These are phyloP conservation scores for Melanotaenia boesemani DNA, from an alignment of 2,797 vertebrate species.

Conservation along the genomic window DNA sequence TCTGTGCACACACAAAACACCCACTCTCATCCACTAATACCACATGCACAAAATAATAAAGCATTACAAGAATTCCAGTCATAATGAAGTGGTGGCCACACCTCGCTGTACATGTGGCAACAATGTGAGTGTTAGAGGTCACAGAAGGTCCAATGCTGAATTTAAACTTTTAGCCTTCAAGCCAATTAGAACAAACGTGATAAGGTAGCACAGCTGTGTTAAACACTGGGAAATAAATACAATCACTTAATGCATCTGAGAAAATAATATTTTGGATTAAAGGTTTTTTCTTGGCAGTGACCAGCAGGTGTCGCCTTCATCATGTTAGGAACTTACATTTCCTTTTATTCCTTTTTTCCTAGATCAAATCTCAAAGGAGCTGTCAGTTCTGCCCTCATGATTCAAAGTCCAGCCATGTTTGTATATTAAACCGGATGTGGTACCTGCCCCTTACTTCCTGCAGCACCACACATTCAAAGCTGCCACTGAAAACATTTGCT, in stretches of 20 bases:
- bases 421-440: conserved; percentile 60
- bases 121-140: conserved; percentile 27
- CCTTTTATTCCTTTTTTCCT: neutral
- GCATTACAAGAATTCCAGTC: conserved; percentile 38
- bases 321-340: neutral
- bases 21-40: conserved; percentile 23
- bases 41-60: conserved; percentile 19
- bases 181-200: conserved; percentile 18
- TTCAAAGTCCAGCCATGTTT: conserved; percentile 6
- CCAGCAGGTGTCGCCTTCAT: conserved; percentile 34
- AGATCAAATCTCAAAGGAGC: conserved; percentile 4
- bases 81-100: conserved; percentile 12
- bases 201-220: neutral
- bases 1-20: conserved; percentile 4
- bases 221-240: neutral
- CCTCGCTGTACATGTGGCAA: conserved; percentile 42
- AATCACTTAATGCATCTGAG: neutral
- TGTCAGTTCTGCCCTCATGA: conserved; percentile 8
- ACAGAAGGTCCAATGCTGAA: neutral
- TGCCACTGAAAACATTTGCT: conserved; percentile 38
- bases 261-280: neutral
- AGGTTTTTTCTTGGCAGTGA: neutral
- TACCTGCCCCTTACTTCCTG: conserved; percentile 68
- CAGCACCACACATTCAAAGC: conserved; percentile 37
- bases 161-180: neutral